Evolutionary conservation across 2,113 vertebrate genomes (phyloP), one percentile per base, ranked within the genome.

Genomic region (Motacilla tschutschensis): DNA sequence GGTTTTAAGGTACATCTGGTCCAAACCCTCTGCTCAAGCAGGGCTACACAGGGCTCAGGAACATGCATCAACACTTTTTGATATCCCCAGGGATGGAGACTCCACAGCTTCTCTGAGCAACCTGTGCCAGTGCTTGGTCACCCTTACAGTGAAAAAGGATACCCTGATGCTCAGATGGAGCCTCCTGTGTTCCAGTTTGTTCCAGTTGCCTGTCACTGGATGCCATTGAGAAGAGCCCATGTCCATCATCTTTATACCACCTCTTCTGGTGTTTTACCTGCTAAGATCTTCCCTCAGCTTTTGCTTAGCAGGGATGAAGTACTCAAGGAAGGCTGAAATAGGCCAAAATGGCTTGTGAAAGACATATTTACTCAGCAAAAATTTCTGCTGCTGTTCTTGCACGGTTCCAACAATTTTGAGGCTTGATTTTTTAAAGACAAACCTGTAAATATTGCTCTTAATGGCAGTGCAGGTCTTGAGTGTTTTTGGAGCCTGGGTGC

Each of bases 221-320:
- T 59, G 51, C 21, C 43, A 48, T 1, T 53, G 21, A 41, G 35
- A 62, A 70, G 9, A 77, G 1, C 17, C 5, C 20, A 21, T 48
- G n/a, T 44, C 35, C 4, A 1, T 70, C 22, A 16, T 10, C 14
- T 70, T 46, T 62, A 35, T 13, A 53, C 28, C 11, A 10, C 36
- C 40, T 21, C 12, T 48, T 79, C 50, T 72, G 16, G 17, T 77
- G 20, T 60, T 75, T 79, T 22, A n/a, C 18, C 26, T 29, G 8
- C 19, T 53, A 41, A 55, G 28, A 41, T 48, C 5, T 14, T n/a
- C 18, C 31, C 41, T 46, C 48, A 81, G 35, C 12, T 38, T 76
- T 63, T 41, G 10, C 17, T 48, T 74, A 62, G 29, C 0, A 0
- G 33, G 15, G 9, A 31, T 41, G 16, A 71, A 59, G 13, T 24